Base-by-base conservation (phyloP, 2,797 vertebrate species). In the Sandelia bainsii region DNA sequence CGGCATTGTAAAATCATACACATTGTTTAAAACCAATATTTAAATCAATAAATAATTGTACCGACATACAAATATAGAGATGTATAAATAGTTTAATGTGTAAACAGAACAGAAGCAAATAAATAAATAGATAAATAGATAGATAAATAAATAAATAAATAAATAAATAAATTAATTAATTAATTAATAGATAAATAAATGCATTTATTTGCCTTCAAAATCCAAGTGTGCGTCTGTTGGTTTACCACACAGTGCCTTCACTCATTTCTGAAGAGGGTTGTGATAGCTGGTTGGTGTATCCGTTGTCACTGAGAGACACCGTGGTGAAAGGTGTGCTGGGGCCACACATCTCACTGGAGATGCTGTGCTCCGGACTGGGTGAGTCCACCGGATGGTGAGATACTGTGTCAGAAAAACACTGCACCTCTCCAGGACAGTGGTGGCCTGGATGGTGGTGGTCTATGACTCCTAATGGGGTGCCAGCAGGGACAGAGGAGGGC, bases 261-360 rank as follows among this genome's bases (percentile, higher is more conserved):
- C 96, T 98, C 91, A 99, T 94, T 90, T 99, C 97, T 56, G 97
- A 96, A 81, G 96, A 96, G 64, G 97, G 95, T 60, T 97, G 97
- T 42, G 96, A 95, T 83, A 99, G 95, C 63, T 96, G 95, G 90
- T 95, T 97, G 88, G 94, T 96, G 94, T 97, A 99, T 83, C 96
- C 96, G 69, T 94, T 95, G 90, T 96, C 94, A 72, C 94, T 94
- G 76, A 94, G 93, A 2, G 96, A 94, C 91, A 98, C 94, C 6
- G 90, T 84, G 72, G 97, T 96, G 94, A 96, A 98, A 1, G 97
- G 96, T 0, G 96, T 96, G 85, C 96, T 95, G 64, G 97, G 96
- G 19, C 96, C 97, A 62, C 96, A 98, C 92, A 98, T 95, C 82
- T 99, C 98, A 2, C 96, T 95, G 1, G 96, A 95, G 87, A 98